Evolutionary conservation across 2,113 vertebrate genomes (phyloP), one percentile per base, ranked within the genome.

Genomic region (Globicephala melas): DNA sequence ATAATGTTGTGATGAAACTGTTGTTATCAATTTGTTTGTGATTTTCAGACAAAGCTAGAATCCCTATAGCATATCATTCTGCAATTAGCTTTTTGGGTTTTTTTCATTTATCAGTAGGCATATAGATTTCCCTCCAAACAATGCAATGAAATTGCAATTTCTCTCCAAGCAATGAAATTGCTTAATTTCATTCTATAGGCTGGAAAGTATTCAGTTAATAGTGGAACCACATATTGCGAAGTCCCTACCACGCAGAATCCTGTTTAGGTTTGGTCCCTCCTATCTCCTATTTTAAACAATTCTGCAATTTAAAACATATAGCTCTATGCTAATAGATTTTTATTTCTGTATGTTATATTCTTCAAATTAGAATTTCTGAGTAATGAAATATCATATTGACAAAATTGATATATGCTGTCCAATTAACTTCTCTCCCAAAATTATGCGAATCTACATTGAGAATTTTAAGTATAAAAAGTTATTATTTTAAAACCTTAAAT

Each of bases 181-280:
- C 18, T 86, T 12, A 6, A 79, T 7, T 20, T 70, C 23, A 68
- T 44, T 90, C 4, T 13, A 55, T 84, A 93, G 11, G 3, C 4
- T 85, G 12, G 18, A 33, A 60, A 53, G 1, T 21, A 91, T 44
- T 74, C 33, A 38, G 1, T 60, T 74, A 81, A 60, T 60, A 68
- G 18, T 25, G 47, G 73, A 71, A 21, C 1, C 3, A 28, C 3
- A 70, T 62, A 12, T 33, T 47, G 20, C 1, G 62, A 38, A 58
- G 5, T 55, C 31, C 2, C 5, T 82, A 21, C 13, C 20, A 77
- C 21, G 28, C 44, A 6, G 12, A 70, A 63, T 55, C n/a, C 13
- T 63, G 0, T 17, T 44, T 47, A 63, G 8, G 5, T 68, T 71
- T 86, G 9, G 15, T 23, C 10, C 6, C 25, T 86, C 0, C 0